Conservation (phyloP, 2,888 invertebrate species). For the Hemistola chrysoprasaria region DNA sequence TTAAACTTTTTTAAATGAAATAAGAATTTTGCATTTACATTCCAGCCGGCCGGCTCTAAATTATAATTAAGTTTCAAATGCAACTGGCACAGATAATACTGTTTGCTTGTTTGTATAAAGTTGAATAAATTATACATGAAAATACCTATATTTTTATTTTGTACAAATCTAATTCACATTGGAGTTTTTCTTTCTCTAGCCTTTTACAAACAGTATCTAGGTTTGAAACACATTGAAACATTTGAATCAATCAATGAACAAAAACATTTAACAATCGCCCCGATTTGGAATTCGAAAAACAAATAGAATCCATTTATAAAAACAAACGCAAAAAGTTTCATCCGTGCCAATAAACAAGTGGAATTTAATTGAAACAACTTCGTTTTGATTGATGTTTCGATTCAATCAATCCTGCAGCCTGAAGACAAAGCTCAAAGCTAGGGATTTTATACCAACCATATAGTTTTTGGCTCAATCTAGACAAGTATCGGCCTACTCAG, state of each 20-base stretch:
- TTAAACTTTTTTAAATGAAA: slow-evolving; percentile 70
- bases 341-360: slow-evolving; percentile 47
- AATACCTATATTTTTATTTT: too few species aligned
- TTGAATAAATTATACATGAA: too few species aligned
- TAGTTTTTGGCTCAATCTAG: slow-evolving; percentile 1
- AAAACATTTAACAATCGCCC: slow-evolving; percentile 13
- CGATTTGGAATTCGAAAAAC: slow-evolving; percentile 8
- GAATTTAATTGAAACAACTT: slow-evolving; percentile 55
- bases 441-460: slow-evolving; percentile 16
- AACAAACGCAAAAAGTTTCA: slow-evolving; percentile 41
- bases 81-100: too few species aligned
- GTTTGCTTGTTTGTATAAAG: too few species aligned
- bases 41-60: slow-evolving; percentile 29
- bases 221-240: slow-evolving; percentile 4
- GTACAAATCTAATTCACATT: too few species aligned
- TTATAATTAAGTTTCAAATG: slow-evolving; percentile 51
- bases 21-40: slow-evolving; percentile 56
- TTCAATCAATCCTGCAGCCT: slow-evolving; percentile 39
- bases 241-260: slow-evolving; percentile 15
- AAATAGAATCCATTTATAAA: slow-evolving; percentile 14
- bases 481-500: too few species aligned
- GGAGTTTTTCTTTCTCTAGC: too few species aligned
- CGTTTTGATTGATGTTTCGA: slow-evolving; percentile 37
- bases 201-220: slow-evolving; percentile 4
- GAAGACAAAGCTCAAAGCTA: slow-evolving; percentile 16